Evolutionary conservation across 2,888 invertebrate species (phyloP).

Genomic region (Polydesmus complanatus): DNA sequence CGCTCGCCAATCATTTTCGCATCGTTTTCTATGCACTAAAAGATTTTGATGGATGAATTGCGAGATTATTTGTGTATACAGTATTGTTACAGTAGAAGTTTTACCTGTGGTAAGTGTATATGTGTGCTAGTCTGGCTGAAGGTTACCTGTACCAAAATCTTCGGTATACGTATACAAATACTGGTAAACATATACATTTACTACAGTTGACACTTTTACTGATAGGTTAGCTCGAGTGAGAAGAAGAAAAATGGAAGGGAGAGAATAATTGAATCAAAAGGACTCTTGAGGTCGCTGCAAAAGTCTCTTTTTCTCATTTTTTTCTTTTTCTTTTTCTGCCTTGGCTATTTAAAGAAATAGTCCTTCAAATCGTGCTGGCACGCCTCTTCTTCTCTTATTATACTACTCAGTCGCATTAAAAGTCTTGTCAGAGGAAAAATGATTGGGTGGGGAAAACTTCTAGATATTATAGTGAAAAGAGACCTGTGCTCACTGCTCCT

Average conservation of each 20-base stretch:
- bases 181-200: no score
- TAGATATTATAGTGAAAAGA: no score
- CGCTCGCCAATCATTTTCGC: not conserved
- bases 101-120: no score
- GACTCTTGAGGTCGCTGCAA: not conserved
- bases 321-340: not conserved
- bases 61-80: not conserved
- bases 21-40: not conserved
- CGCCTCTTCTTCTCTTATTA: not conserved
- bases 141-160: no score
- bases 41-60: not conserved
- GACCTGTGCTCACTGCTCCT: not conserved
- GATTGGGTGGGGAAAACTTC: not conserved
- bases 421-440: not conserved
- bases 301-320: not conserved
- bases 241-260: not conserved
- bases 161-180: no score
- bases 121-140: no score
- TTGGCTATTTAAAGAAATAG: not conserved
- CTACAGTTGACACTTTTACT: no score
- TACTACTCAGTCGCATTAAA: not conserved
- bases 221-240: not conserved
- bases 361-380: not conserved
- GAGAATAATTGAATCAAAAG: not conserved
- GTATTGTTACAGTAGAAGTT: no score